Evolutionary conservation across 2,113 vertebrate species (phyloP).

Genomic region (Microtus richardsoni): DNA sequence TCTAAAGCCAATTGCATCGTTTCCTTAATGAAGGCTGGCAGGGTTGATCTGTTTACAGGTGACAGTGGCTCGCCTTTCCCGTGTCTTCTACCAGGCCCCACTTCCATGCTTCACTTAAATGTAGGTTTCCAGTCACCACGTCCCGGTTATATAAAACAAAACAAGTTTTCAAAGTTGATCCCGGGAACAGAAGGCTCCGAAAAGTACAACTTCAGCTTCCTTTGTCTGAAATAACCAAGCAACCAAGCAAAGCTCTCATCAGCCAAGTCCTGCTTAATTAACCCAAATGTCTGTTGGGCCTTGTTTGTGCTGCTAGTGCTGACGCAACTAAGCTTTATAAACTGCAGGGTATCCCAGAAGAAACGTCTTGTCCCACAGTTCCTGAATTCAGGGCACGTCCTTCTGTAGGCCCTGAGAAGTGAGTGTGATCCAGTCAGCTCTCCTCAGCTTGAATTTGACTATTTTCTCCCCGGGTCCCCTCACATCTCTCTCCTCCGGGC

Average conservation of each 20-base stretch:
- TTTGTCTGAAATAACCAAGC: constrained; percentile 30
- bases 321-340: not conserved
- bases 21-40: constrained; percentile 25
- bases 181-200: constrained; percentile 53
- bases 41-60: constrained; percentile 79
- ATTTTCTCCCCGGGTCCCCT: not conserved
- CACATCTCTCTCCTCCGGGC: not conserved
- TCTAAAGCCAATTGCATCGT: constrained; percentile 22
- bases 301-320: not conserved
- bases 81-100: not conserved
- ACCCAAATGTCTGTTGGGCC: not conserved
- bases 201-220: constrained; percentile 38
- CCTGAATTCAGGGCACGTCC: not conserved
- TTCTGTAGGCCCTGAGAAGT: not conserved
- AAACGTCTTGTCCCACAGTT: not conserved
- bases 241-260: not conserved
- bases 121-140: constrained; percentile 61
- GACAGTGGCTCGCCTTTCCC: constrained; percentile 44
- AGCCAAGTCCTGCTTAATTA: not conserved
- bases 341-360: not conserved
- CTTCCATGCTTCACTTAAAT: constrained; percentile 63
- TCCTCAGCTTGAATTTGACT: not conserved
- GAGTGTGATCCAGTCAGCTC: not conserved
- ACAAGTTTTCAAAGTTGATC: constrained; percentile 80
- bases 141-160: constrained; percentile 72